A percentile compares a stretch with the other conserved stretches of the same genome.
Conservation (phyloP, 2,113 vertebrate species). For the Alligator mississippiensis region DNA sequence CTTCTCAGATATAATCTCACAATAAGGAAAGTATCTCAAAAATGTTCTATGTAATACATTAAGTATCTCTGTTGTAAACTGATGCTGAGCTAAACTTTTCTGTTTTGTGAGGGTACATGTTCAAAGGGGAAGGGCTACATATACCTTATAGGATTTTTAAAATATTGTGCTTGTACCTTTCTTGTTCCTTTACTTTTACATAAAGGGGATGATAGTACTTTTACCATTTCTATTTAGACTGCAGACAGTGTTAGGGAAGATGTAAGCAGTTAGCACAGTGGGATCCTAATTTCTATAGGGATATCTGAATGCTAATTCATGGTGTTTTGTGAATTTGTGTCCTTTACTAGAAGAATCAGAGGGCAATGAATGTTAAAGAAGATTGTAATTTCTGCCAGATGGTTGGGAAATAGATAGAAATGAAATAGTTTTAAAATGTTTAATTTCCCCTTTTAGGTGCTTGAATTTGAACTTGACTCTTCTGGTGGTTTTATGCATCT, state of each 20-base stretch:
- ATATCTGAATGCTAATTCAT: background rate
- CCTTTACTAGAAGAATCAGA: background rate
- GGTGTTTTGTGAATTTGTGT: background rate
- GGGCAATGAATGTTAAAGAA: background rate
- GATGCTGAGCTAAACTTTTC: background rate
- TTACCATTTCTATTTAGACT: background rate
- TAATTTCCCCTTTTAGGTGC: background rate
- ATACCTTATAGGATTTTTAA: background rate
- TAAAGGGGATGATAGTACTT: background rate
- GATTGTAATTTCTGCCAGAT: background rate
- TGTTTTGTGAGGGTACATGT: background rate
- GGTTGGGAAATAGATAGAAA: background rate
- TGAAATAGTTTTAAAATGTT: background rate
- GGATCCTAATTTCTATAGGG: background rate
- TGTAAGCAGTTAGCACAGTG: background rate
- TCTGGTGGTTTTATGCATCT: background rate
- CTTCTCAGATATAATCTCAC: too few species aligned
- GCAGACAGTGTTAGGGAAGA: too few species aligned
- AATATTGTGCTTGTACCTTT: background rate
- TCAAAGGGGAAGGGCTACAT: background rate
- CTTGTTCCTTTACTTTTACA: too few species aligned
- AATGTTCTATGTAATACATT: background rate
- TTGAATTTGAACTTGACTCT: background rate
- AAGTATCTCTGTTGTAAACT: background rate
- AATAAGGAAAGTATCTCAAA: fast-evolving